phyloP scores from a whole-genome alignment of 2,888 invertebrate genomes.

The Capitulum mitella region DNA sequence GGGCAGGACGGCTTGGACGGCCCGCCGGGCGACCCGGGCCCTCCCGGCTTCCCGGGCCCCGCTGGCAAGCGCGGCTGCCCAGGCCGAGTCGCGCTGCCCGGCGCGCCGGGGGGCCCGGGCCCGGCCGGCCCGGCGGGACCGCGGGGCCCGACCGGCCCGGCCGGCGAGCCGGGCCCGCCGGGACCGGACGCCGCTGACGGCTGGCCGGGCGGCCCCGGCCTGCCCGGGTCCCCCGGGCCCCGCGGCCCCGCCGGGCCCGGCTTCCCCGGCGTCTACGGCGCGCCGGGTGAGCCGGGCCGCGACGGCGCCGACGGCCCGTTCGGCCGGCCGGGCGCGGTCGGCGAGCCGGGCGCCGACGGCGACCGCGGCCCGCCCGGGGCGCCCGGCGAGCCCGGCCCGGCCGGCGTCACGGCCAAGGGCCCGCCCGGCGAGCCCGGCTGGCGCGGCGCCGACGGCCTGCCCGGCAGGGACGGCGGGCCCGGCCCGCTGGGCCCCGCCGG shows the following conservation, averaged over 20 bases:
- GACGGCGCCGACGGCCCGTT: slow-evolving; percentile 53
- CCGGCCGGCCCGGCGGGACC: slow-evolving; percentile 39
- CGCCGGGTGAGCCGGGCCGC: slow-evolving; percentile 65
- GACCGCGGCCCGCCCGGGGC: slow-evolving; percentile 50
- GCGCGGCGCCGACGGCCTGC: slow-evolving; percentile 36
- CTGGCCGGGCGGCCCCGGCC: slow-evolving; percentile 55
- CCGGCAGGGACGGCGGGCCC: slow-evolving; percentile 51
- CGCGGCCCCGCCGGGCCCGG: slow-evolving; percentile 48
- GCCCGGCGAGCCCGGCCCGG: slow-evolving; percentile 40
- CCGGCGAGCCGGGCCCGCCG: slow-evolving; percentile 51
- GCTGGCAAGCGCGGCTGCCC: slow-evolving; percentile 42
- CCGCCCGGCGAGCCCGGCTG: slow-evolving; percentile 34
- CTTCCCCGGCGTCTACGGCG: slow-evolving; percentile 67
- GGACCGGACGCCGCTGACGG: slow-evolving; percentile 40
- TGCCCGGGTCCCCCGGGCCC: slow-evolving; percentile 56
- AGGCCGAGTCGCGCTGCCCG: slow-evolving; percentile 46
- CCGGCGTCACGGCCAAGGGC: slow-evolving; percentile 29
- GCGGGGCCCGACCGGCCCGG: slow-evolving; percentile 45
- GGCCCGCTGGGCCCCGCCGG: slow-evolving; percentile 54
- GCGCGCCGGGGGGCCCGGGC: slow-evolving; percentile 42
- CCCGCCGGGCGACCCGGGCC: slow-evolving; percentile 51
- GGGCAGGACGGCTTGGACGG: slow-evolving; percentile 62
- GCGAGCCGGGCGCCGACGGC: slow-evolving; percentile 63
- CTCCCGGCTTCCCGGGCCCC: slow-evolving; percentile 47
- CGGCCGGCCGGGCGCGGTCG: slow-evolving; percentile 49